Base-by-base conservation (phyloP, 2,888 invertebrate genomes). In the Athalia circularis region DNA sequence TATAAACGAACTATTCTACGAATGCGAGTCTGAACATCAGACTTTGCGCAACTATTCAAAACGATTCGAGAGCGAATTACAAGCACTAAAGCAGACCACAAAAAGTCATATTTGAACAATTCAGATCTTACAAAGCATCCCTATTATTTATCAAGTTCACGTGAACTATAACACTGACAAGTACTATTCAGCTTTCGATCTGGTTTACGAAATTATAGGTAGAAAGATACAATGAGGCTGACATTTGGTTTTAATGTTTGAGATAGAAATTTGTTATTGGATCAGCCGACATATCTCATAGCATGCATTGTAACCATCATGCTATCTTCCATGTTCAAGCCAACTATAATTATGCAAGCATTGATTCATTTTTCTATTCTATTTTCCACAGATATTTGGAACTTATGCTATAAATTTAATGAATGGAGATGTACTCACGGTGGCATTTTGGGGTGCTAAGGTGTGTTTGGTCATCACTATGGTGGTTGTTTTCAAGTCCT, bases 401-500 rank as follows among this genome's bases (percentile, higher is more conserved):
- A 29, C 29, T 29, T 29, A n/a, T n/a, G 8, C 57, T 70, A 48
- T 11, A 8, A 57, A 11, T 70, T n/a, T 3, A 47, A 72, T 13
- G 0, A 72, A 13, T 7, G 52, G 6, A 9, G 7, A 6, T 79
- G 70, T 82, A 92, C 93, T 92, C 90, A 93, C 93, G 90, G 92
- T 91, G 81, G 91, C 90, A 83, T 91, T 92, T 91, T 95, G 95
- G 87, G 94, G 93, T 86, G 96, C 96, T 85, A 96, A 92, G 79
- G 97, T 97, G 91, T 97, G 97, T 90, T 97, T 97, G 90, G 96
- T 97, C 96, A 97, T 97, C 79, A 97, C 97, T 85, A 97, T 95
- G 9, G 97, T 97, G 82, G 97, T 97, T 79, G 97, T 97, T 92
- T 97, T 97, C 83, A 93, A 92, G 86, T 93, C 93, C 87, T 93